These are phyloP conservation scores for Malthinus flaveolus DNA, from an alignment of 2,888 invertebrate genomes.

Conservation along the genomic window DNA sequence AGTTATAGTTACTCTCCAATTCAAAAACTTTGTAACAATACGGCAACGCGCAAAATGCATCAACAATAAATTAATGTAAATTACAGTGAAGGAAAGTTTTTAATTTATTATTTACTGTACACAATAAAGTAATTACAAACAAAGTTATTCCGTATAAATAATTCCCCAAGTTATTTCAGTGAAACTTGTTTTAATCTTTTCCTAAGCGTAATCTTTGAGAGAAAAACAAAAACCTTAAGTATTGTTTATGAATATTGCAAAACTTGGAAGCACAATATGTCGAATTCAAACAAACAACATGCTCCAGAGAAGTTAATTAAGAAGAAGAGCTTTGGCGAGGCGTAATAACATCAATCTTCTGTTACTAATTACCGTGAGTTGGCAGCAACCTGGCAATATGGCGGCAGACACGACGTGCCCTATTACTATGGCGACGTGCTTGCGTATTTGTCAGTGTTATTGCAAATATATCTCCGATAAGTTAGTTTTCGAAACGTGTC, in stretches of 20 bases:
- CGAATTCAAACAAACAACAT: conserved; percentile 38
- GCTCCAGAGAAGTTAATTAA: conserved; percentile 43
- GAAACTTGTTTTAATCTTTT: too few species aligned
- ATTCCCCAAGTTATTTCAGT: too few species aligned
- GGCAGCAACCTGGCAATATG: conserved; percentile 37
- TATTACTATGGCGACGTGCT: conserved; percentile 32
- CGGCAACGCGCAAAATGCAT: too few species aligned
- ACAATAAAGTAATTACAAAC: too few species aligned
- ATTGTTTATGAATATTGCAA: conserved; percentile 26
- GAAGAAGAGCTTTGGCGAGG: conserved; percentile 41
- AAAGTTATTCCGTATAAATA: too few species aligned
- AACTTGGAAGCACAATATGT: conserved; percentile 21
- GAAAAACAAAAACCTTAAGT: too few species aligned
- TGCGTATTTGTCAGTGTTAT: conserved; percentile 30
- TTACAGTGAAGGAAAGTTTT: too few species aligned
- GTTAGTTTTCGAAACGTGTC: conserved; percentile 28
- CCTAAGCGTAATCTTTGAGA: too few species aligned
- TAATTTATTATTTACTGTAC: too few species aligned
- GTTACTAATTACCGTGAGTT: conserved; percentile 42
- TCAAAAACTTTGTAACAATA: too few species aligned
- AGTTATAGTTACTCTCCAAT: too few species aligned
- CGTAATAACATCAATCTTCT: conserved; percentile 45
- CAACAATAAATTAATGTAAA: too few species aligned
- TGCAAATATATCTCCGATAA: conserved; percentile 25
- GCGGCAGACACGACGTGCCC: conserved; percentile 35